These are phyloP conservation scores for Epirrita christyi DNA, from an alignment of 2,888 invertebrate genomes.

Conservation along the genomic window DNA sequence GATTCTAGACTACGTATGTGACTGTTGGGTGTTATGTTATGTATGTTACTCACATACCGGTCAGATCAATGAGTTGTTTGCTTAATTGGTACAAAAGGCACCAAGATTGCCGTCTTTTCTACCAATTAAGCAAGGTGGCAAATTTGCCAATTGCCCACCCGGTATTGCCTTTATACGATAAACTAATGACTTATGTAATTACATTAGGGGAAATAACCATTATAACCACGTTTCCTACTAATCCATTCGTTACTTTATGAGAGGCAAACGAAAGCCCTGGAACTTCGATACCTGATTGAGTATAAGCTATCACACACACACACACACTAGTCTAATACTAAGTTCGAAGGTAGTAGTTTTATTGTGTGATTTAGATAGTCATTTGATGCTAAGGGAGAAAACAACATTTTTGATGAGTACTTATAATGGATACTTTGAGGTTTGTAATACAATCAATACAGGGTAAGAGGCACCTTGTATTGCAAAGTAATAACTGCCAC, in stretches of 20 bases:
- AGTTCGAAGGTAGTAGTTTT: no score
- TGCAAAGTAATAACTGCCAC: background rate
- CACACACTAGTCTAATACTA: no score
- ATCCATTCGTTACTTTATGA: constrained; percentile 20
- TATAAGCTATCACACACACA: no score
- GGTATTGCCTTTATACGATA: constrained; percentile 30
- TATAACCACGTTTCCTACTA: constrained; percentile 18
- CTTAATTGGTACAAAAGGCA: no score
- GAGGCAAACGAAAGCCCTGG: constrained; percentile 16
- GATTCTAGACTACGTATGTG: no score
- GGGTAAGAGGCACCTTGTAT: background rate
- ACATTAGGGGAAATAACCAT: constrained; percentile 23
- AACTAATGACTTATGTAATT: constrained; percentile 32
- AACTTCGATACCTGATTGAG: background rate
- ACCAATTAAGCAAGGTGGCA: constrained; percentile 26
- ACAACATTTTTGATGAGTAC: no score
- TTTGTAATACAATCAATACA: background rate
- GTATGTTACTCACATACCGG: no score
- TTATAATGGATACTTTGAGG: no score
- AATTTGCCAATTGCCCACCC: constrained; percentile 7
- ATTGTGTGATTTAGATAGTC: no score
- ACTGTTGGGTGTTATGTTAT: no score
- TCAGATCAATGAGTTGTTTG: no score
- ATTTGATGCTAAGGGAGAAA: no score
- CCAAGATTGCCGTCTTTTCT: constrained; percentile 10